Percentiles rank a stretch among this genome's conserved stretches.
phyloP scores from a whole-genome alignment of 2,113 vertebrate species.

The Sapajus apella region DNA sequence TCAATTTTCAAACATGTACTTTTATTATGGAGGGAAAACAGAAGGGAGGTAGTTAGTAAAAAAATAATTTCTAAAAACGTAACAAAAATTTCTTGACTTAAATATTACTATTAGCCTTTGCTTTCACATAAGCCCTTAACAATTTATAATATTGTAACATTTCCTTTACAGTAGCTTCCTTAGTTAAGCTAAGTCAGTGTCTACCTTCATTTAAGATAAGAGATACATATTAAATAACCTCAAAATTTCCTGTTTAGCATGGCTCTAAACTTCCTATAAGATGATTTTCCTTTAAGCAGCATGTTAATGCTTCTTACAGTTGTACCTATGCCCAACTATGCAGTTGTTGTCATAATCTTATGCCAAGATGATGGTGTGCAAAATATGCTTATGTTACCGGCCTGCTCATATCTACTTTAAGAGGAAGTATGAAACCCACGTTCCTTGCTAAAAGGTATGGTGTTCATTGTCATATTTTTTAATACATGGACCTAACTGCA shows the following conservation, averaged over 20 bases:
- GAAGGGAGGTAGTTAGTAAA: background rate
- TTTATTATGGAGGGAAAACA: background rate
- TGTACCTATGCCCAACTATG: background rate
- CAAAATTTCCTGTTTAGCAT: background rate
- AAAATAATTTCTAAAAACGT: background rate
- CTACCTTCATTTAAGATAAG: background rate
- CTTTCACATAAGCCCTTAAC: background rate
- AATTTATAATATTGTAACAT: background rate
- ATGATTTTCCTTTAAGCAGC: background rate
- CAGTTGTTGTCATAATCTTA: background rate
- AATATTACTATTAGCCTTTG: background rate
- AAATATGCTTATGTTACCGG: background rate
- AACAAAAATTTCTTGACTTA: background rate
- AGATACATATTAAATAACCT: background rate
- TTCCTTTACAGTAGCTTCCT: background rate
- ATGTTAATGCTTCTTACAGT: background rate
- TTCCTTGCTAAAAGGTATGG: background rate
- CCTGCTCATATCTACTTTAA: background rate
- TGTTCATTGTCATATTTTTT: background rate
- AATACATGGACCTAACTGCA: background rate
- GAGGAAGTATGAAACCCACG: background rate
- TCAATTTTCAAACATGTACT: background rate
- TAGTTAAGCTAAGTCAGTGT: background rate
- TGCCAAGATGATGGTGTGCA: background rate
- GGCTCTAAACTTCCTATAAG: background rate